Base-by-base conservation (phyloP, 2,888 invertebrate species). In the Capitulum mitella region DNA sequence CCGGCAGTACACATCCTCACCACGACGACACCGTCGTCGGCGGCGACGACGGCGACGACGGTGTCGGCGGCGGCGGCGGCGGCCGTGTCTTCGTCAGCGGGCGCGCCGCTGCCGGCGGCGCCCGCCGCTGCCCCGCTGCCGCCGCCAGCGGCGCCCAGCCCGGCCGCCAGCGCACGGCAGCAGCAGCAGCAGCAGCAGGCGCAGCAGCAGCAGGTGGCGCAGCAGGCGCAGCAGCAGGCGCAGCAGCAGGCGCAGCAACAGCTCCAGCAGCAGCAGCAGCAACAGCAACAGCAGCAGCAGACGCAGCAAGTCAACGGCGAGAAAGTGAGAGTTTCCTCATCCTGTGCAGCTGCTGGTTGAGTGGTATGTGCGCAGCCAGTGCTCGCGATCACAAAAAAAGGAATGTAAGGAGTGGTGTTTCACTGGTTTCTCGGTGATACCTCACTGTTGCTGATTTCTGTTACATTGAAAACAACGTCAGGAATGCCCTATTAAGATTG, bases 261-360 rank as follows among this genome's bases (percentile, higher is more conserved):
- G 29, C 77, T 80, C 77, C 79, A 81, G 79, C 79, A 79, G 76
- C 58, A 76, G 43, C 64, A 74, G 51, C 61, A 46, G 46, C 32
- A 77, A 77, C 54, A 77, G 54, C 51, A 58, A 51, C 79, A 79
- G 77, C 51, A 77, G 85, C 84, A 85, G 86, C 85, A 81, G 84
- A 82, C 81, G 85, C 84, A 82, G 83, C 83, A 82, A 82, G 82
- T n/a, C 29, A 75, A 75, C 46, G 75, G 75, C 3, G 75, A 75
- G n/a, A 75, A 75, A 46, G 75, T 75, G 29, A 43, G 40, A 19
- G 19, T n/a, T n/a, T n/a, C n/a, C n/a, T n/a, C n/a, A n/a, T n/a
- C n/a, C n/a, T n/a, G n/a, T n/a, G n/a, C n/a, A n/a, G n/a, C n/a
- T n/a, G n/a, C n/a, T n/a, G n/a, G n/a, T n/a, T n/a, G n/a, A n/a